Evolutionary conservation across 2,113 vertebrate species (phyloP).

Genomic region (Eublepharis macularius): DNA sequence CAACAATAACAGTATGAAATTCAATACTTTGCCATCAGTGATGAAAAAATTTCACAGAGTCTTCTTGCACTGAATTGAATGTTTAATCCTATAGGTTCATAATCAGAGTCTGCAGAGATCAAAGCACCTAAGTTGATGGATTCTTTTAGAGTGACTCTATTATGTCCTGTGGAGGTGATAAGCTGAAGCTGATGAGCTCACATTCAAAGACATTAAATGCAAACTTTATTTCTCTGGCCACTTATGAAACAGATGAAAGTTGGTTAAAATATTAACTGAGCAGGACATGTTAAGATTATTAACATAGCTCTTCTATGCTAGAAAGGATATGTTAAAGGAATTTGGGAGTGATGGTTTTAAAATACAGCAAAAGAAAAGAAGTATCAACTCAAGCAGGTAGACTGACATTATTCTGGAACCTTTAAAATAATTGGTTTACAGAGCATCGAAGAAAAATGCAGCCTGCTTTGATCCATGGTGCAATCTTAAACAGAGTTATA

Average conservation of each 20-base stretch:
- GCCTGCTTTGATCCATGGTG: too few relatives aligned
- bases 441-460: neutral
- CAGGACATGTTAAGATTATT: neutral
- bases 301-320: neutral
- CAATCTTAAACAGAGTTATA: too few relatives aligned
- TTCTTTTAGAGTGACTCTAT: constrained; percentile 15
- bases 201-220: constrained; percentile 17
- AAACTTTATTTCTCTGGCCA: neutral
- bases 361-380: neutral
- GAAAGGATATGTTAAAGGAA: neutral
- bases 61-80: constrained; percentile 10
- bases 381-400: neutral
- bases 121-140: constrained; percentile 2
- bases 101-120: constrained; percentile 9
- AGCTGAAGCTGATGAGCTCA: constrained; percentile 24
- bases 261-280: constrained; percentile 28
- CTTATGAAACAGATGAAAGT: constrained; percentile 19
- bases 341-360: constrained; percentile 9
- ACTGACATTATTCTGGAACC: constrained; percentile 30
- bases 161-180: constrained; percentile 23
- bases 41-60: neutral
- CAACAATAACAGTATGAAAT: neutral
- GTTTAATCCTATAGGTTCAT: neutral
- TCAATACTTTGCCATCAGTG: constrained; percentile 11
- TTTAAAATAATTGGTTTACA: constrained; percentile 1